Percentiles rank a stretch among this genome's conserved stretches.
Evolutionary conservation across 2,888 invertebrate species (phyloP).

Genomic region (Caenorhabditis becei): DNA sequence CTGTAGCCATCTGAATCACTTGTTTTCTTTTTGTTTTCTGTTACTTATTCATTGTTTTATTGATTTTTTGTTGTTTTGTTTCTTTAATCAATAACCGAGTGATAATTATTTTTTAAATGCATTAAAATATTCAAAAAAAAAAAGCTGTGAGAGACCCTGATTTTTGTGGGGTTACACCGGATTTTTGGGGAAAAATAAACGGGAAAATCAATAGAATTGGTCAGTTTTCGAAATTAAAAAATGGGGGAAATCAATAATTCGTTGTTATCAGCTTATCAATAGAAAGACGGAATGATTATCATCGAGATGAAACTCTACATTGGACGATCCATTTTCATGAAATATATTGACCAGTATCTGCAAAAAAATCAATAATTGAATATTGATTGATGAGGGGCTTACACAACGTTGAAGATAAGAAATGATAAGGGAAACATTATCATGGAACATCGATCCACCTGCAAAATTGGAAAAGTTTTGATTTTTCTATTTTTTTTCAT

Average conservation of each 20-base stretch:
- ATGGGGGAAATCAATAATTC: conserved; percentile 1
- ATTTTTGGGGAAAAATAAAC: background rate
- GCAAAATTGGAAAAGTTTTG: conserved; percentile 46
- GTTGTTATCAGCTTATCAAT: background rate
- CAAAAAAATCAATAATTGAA: conserved; percentile 32
- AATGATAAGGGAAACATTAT: conserved; percentile 81
- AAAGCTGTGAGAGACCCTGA: conserved; percentile 10
- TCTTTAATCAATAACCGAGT: background rate
- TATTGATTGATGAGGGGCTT: conserved; percentile 45
- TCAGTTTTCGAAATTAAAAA: background rate
- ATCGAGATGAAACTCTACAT: conserved; percentile 57
- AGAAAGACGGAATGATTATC: background rate
- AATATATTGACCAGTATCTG: conserved; percentile 80
- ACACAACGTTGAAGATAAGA: conserved; percentile 80
- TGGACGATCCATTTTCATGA: conserved; percentile 79
- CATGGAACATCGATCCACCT: conserved; percentile 81
- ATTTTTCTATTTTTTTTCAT: background rate
- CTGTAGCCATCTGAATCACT: conserved; percentile 25
- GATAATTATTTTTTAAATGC: background rate
- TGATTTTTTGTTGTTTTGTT: conserved; percentile 6
- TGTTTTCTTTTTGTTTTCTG: conserved; percentile 4
- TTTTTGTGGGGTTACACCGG: conserved; percentile 1
- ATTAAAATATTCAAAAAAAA: background rate
- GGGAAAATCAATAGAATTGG: background rate
- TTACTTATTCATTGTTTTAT: conserved; percentile 3